Evolutionary conservation across 2,888 invertebrate species (phyloP).

Genomic region (Eupelmus urozonus): DNA sequence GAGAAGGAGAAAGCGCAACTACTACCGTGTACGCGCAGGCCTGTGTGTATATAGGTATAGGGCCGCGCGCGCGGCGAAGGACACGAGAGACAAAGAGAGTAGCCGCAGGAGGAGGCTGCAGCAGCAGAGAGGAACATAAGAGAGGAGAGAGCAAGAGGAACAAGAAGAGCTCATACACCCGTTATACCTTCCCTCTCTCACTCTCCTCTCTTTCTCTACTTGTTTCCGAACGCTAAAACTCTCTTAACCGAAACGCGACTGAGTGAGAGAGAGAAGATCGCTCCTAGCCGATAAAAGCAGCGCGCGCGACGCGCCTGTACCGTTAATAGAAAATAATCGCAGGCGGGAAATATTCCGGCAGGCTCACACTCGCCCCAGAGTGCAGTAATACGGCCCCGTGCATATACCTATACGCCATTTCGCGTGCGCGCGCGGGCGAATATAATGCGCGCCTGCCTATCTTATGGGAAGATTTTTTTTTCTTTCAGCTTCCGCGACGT

Average conservation of each 20-base stretch:
- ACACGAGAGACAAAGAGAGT: slow-evolving; percentile 37
- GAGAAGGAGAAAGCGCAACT: slow-evolving; percentile 21
- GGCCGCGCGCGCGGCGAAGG: slow-evolving; percentile 6
- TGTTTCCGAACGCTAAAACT: slow-evolving; percentile 49
- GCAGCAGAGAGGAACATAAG: slow-evolving; percentile 9
- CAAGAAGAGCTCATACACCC: slow-evolving; percentile 30
- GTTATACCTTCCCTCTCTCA: slow-evolving; percentile 29
- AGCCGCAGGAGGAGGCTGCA: slow-evolving; percentile 5
- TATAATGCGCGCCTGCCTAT: slow-evolving; percentile 3
- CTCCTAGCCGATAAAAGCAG: slow-evolving; percentile 36
- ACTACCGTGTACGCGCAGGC: too few species aligned
- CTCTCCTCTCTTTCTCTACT: slow-evolving; percentile 18
- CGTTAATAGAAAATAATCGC: slow-evolving; percentile 59
- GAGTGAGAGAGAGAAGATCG: slow-evolving; percentile 24
- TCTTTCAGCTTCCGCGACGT: not conserved
- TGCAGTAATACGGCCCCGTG: not conserved
- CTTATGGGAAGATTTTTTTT: slow-evolving; percentile 30
- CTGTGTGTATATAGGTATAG: not conserved
- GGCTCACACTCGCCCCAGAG: not conserved
- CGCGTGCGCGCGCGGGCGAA: not conserved
- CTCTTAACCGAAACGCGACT: slow-evolving; percentile 38
- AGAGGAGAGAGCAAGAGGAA: slow-evolving; percentile 17
- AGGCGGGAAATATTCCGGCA: slow-evolving; percentile 34
- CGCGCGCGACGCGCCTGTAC: slow-evolving; percentile 38
- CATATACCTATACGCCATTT: not conserved